Percentiles rank a stretch among this genome's conserved stretches.
Conservation (phyloP, 2,888 invertebrate species). For the Rosalia funebris region DNA sequence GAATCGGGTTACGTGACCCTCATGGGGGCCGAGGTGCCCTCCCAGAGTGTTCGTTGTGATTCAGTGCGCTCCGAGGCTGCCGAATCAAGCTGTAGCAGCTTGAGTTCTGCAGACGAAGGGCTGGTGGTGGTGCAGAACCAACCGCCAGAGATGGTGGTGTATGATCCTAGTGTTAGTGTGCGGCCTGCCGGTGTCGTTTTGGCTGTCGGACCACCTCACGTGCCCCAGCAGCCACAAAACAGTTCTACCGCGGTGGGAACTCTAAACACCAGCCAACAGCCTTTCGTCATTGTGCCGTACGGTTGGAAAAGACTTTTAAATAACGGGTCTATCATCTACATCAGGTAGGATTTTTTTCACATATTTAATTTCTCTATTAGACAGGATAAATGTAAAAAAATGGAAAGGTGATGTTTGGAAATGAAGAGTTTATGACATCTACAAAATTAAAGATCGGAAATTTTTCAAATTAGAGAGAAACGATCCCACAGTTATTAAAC, state of each 20-base stretch:
- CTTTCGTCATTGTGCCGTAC: constrained; percentile 70
- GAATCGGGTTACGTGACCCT: constrained; percentile 58
- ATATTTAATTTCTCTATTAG: not conserved
- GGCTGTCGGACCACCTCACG: constrained; percentile 55
- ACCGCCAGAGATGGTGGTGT: constrained; percentile 60
- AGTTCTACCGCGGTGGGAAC: constrained; percentile 48
- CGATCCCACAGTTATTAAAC: no score
- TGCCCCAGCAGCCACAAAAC: constrained; percentile 44
- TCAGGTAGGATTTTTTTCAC: constrained; percentile 70
- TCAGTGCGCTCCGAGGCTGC: constrained; percentile 70
- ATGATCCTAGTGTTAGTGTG: constrained; percentile 64
- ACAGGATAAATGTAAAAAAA: no score
- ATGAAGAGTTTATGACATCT: no score
- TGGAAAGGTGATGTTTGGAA: no score
- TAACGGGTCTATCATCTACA: constrained; percentile 79
- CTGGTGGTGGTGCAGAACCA: constrained; percentile 54
- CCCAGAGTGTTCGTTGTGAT: constrained; percentile 65
- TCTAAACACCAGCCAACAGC: constrained; percentile 46
- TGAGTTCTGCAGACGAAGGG: constrained; percentile 64
- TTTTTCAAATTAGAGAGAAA: no score
- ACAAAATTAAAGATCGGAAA: no score
- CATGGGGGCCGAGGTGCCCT: constrained; percentile 59
- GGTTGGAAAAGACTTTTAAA: constrained; percentile 82
- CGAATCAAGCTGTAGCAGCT: constrained; percentile 69
- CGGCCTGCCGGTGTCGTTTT: constrained; percentile 60